Base-by-base conservation (phyloP, 1,140 invertebrate genomes). In the Polypedilum vanderplanki region DNA sequence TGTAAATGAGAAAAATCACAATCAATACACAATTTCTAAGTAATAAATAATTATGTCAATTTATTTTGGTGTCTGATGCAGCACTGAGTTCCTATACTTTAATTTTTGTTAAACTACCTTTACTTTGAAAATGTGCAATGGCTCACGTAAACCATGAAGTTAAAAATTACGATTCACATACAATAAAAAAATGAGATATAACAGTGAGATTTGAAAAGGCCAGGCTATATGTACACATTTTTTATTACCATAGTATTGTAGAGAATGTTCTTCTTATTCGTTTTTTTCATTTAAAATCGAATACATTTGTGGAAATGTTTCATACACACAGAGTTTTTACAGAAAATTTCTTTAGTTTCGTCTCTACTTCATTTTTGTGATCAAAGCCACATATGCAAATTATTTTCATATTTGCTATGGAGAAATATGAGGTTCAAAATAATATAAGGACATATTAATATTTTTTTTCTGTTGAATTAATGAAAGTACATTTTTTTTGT, bases 111-210 rank as follows among this genome's bases (percentile, higher is more conserved):
- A 70, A 70, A 70, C 15, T 15, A 4, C 12, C 4, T 12, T 12
- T n/a, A 1, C 15, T 57, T 57, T 12, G n/a, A 18, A 70, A 70
- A 70, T 70, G 65, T 70, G 65, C 65, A 70, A 18, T 18, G 65
- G 17, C 20, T 70, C 65, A 70, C 65, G 65, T 70, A 67, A 67
- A 20, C 65, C 46, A 57, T n/a, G 4, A 57, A 57, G 46, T 8
- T 57, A 57, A 57, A 57, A 12, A 57, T 15, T 57, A n/a, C 12
- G 1, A 57, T n/a, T 57, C 4, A 46, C 15, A 15, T 57, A 57
- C 46, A 57, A 12, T 57, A 57, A 46, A 46, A 41, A 46, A 46
- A 9, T 12, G 8, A 46, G 15, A 57, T 57, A 57, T 57, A 12
- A 57, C 46, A 57, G n/a, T 57, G 46, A 57, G n/a, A 15, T n/a